Evolutionary conservation across 2,888 invertebrate genomes (phyloP).

Genomic region (Tetropium fuscum): DNA sequence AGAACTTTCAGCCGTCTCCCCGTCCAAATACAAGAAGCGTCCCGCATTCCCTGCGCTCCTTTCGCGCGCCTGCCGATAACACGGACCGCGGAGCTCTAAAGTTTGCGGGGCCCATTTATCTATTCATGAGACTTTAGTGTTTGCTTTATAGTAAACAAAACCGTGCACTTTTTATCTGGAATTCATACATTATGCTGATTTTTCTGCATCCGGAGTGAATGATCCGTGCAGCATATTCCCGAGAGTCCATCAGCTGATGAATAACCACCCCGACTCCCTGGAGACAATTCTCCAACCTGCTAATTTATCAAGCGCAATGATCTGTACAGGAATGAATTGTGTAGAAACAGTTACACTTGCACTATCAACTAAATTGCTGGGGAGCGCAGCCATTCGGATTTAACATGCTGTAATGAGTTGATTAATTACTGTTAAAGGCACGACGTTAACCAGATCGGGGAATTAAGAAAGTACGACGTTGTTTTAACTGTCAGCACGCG

Average conservation of each 20-base stretch:
- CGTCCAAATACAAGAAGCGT: constrained; percentile 16
- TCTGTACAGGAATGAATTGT: constrained; percentile 50
- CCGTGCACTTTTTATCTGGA: constrained; percentile 27
- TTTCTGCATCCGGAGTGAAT: constrained; percentile 37
- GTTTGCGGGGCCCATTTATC: constrained; percentile 40
- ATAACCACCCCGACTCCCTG: constrained; percentile 38
- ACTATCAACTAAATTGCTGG: constrained; percentile 10
- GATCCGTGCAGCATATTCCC: constrained; percentile 49
- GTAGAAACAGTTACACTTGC: constrained; percentile 31
- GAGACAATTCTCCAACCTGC: constrained; percentile 49
- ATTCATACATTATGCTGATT: constrained; percentile 17
- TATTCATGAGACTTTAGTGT: constrained; percentile 42
- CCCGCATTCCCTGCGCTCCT: constrained; percentile 31
- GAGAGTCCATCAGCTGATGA: constrained; percentile 57
- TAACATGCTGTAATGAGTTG: constrained; percentile 9
- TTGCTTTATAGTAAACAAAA: constrained; percentile 21
- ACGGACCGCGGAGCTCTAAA: constrained; percentile 32
- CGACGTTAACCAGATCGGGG: no score
- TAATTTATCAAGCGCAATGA: constrained; percentile 56
- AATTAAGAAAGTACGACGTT: no score
- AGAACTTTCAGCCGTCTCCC: constrained; percentile 38
- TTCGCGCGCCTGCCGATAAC: constrained; percentile 34
- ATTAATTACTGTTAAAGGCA: no score
- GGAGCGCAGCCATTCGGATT: constrained; percentile 15
- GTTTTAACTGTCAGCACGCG: no score